phyloP scores from a whole-genome alignment of 2,797 vertebrate species.

The Varecia variegata region DNA sequence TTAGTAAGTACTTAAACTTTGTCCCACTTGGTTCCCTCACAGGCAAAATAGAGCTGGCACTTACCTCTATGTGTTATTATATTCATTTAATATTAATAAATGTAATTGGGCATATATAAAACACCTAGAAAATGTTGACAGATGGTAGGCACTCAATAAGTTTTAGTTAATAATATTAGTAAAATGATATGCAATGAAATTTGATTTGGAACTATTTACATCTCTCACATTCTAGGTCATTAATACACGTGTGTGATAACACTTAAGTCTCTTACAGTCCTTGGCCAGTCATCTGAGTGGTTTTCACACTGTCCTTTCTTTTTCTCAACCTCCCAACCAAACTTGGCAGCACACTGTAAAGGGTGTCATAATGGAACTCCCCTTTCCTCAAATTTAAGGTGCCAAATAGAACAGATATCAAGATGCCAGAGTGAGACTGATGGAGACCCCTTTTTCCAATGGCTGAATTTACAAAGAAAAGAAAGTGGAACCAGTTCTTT shows the following conservation, averaged over 20 bases:
- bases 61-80: not conserved
- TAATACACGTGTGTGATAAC: not conserved
- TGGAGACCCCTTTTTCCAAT: not conserved
- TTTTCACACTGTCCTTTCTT: not conserved
- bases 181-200: not conserved
- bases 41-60: not conserved
- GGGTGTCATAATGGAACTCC: not conserved
- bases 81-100: conserved; percentile 1
- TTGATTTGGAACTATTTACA: not conserved
- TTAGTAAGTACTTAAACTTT: conserved; percentile 17
- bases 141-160: not conserved
- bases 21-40: not conserved
- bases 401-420: not conserved
- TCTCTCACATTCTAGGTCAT: not conserved
- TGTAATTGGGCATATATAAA: not conserved
- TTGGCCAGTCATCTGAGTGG: not conserved
- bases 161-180: not conserved
- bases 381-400: not conserved
- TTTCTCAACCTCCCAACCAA: not conserved
- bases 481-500: not conserved
- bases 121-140: not conserved
- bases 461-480: not conserved
- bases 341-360: not conserved
- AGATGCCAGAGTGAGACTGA: not conserved
- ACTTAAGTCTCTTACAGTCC: not conserved